Evolutionary conservation across 1,140 invertebrate species (phyloP).

Genomic region (Ips nitidus): DNA sequence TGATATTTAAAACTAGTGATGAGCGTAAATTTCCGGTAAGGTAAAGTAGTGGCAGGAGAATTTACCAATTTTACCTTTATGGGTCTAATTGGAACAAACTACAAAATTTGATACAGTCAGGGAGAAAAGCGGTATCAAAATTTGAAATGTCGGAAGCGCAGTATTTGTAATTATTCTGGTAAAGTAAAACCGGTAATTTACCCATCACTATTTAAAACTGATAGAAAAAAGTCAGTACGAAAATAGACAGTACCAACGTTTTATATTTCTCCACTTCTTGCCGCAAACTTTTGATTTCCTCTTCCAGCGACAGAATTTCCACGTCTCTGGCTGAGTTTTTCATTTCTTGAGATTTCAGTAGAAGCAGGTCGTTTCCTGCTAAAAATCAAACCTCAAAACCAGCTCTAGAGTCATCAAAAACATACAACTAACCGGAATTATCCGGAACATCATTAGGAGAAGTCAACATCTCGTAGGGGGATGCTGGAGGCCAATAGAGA

Average conservation of each 20-base stretch:
- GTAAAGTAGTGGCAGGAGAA: too few relatives aligned
- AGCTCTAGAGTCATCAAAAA: not conserved
- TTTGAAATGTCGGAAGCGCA: too few relatives aligned
- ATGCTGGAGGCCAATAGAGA: constrained; percentile 49
- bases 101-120: too few relatives aligned
- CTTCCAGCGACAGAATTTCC: constrained; percentile 50
- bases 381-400: not conserved
- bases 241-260: constrained; percentile 46
- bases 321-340: constrained; percentile 47
- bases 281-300: constrained; percentile 56
- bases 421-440: constrained; percentile 5
- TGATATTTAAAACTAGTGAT: too few relatives aligned
- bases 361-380: constrained; percentile 6
- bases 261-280: constrained; percentile 59
- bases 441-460: constrained; percentile 25
- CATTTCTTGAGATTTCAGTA: constrained; percentile 31
- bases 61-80: too few relatives aligned
- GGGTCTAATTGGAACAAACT: not conserved
- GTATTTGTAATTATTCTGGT: not conserved
- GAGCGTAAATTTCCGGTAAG: too few relatives aligned
- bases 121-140: too few relatives aligned
- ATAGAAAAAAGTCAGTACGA: constrained; percentile 2
- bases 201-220: not conserved
- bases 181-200: not conserved
- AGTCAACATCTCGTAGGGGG: constrained; percentile 38